Conservation (phyloP, 2,888 invertebrate species). For the Archaeoteleia sp. region DNA sequence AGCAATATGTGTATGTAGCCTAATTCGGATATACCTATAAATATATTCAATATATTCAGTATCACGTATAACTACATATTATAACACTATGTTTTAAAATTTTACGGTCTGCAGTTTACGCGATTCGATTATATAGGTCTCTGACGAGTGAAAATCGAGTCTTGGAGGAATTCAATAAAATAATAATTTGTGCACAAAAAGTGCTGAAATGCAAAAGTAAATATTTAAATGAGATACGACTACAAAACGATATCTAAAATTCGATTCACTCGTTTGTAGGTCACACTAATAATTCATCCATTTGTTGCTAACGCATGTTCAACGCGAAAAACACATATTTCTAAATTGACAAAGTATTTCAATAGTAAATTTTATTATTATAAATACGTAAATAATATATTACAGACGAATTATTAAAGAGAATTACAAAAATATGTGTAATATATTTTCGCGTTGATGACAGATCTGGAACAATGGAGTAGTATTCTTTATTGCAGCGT, state of each 20-base stretch:
- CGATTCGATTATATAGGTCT: constrained; percentile 56
- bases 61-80: constrained; percentile 35
- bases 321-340: no score
- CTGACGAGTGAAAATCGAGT: constrained; percentile 52
- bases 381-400: no score
- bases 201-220: no score
- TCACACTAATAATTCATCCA: no score
- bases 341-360: no score
- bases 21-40: constrained; percentile 74
- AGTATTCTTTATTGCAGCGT: constrained; percentile 59
- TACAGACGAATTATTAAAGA: no score
- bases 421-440: not conserved
- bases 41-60: constrained; percentile 63
- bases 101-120: constrained; percentile 60
- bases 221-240: no score
- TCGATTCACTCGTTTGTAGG: no score
- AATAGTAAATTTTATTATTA: no score
- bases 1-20: constrained; percentile 74
- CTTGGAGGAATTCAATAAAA: constrained; percentile 18
- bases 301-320: no score
- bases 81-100: constrained; percentile 55
- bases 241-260: no score
- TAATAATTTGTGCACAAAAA: no score
- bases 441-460: not conserved
- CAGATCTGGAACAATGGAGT: constrained; percentile 20